These are phyloP conservation scores for Chanos chanos DNA, from an alignment of 2,797 vertebrate species.

Conservation along the genomic window DNA sequence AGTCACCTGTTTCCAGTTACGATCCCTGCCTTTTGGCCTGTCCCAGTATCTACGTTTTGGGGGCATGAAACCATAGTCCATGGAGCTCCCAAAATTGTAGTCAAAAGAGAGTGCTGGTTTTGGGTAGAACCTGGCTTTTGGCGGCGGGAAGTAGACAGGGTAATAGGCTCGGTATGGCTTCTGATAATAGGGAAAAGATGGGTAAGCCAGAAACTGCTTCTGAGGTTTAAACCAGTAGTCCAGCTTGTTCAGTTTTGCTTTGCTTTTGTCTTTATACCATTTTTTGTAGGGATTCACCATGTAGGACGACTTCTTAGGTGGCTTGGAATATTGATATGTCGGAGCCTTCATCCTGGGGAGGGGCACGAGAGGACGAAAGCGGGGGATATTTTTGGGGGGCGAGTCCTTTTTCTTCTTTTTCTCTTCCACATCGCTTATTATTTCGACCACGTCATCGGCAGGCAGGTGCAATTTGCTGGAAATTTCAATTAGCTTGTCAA, in stretches of 20 bases:
- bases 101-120: slow-evolving; percentile 74
- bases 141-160: slow-evolving; percentile 77
- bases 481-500: slow-evolving; percentile 90
- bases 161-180: slow-evolving; percentile 78
- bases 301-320: slow-evolving; percentile 69
- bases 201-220: slow-evolving; percentile 78
- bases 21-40: slow-evolving; percentile 68
- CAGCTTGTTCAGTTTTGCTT: slow-evolving; percentile 70
- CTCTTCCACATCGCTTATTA: slow-evolving; percentile 89
- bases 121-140: slow-evolving; percentile 71
- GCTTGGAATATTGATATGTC: slow-evolving; percentile 69
- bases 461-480: slow-evolving; percentile 92
- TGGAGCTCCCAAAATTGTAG: slow-evolving; percentile 68
- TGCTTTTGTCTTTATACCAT: slow-evolving; percentile 74
- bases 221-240: slow-evolving; percentile 79
- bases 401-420: slow-evolving; percentile 81
- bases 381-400: slow-evolving; percentile 52
- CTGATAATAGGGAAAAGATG: slow-evolving; percentile 74
- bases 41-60: slow-evolving; percentile 57
- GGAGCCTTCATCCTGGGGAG: slow-evolving; percentile 67
- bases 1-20: slow-evolving; percentile 65
- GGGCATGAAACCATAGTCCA: slow-evolving; percentile 57
- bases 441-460: slow-evolving; percentile 89
- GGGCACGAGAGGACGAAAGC: slow-evolving; percentile 75
- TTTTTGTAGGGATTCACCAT: slow-evolving; percentile 72